phyloP scores from a whole-genome alignment of 2,113 vertebrate species.

The Hypocryptadius cinnamomeus region DNA sequence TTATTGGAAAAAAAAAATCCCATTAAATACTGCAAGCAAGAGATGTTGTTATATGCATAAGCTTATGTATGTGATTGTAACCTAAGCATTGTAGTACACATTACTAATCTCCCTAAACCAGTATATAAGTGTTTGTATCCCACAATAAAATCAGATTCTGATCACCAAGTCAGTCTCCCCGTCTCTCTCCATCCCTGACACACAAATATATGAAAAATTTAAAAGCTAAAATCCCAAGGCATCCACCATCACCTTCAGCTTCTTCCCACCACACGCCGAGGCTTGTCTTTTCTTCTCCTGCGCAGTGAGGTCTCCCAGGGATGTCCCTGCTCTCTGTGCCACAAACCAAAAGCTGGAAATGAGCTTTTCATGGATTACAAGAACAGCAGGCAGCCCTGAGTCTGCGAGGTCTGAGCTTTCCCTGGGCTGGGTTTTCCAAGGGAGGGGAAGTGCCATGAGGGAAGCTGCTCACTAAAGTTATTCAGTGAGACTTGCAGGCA shows the following conservation, averaged over 20 bases:
- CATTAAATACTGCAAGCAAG: no score
- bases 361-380: accelerated
- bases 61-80: no score
- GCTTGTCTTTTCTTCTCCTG: background rate
- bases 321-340: background rate
- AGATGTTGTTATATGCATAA: no score
- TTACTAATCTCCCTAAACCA: no score
- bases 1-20: no score
- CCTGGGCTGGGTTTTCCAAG: background rate
- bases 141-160: no score
- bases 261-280: background rate
- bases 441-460: no score
- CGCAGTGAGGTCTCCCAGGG: no score
- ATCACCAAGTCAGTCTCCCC: no score
- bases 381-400: background rate
- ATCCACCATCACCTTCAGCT: background rate
- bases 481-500: background rate
- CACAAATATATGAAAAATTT: background rate
- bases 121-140: no score
- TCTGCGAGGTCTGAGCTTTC: background rate
- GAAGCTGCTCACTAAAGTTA: background rate
- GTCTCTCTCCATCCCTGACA: no score
- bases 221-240: background rate
- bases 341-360: background rate
- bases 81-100: no score